phyloP scores from a whole-genome alignment of 2,113 vertebrate species.

The Cryptotis parvus region DNA sequence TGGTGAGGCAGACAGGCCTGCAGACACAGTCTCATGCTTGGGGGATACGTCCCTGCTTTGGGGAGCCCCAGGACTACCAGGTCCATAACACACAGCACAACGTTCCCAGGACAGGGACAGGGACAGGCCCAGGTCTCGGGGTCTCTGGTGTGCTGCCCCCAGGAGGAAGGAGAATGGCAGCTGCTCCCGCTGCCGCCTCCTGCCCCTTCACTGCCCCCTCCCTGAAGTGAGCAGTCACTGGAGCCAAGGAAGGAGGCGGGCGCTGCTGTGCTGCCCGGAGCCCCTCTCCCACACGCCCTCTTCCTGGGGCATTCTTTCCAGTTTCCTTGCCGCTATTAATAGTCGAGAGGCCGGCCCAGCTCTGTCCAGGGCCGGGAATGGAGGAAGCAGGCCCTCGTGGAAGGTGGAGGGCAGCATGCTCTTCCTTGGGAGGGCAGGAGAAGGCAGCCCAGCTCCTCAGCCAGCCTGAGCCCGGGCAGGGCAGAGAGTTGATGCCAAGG shows the following conservation, averaged over 20 bases:
- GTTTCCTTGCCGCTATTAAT: constrained; percentile 90
- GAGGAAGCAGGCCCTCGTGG: constrained; percentile 55
- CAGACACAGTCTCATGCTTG: too few species aligned
- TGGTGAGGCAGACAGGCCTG: neutral
- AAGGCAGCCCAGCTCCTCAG: too few species aligned
- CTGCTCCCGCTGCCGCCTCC: neutral
- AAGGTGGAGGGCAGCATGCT: neutral
- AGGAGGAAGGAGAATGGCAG: neutral
- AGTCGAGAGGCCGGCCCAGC: constrained; percentile 82
- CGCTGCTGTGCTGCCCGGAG: too few species aligned
- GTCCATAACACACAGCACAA: neutral
- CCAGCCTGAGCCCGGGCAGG: too few species aligned
- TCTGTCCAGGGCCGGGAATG: neutral
- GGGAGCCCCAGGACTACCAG: neutral
- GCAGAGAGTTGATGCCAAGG: too few species aligned
- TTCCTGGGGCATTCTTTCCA: constrained; percentile 89
- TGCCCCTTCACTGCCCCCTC: neutral
- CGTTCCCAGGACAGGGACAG: neutral
- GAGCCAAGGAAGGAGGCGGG: constrained; percentile 31
- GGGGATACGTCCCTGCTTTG: too few species aligned
- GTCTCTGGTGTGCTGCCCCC: too few species aligned
- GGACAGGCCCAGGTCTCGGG: neutral
- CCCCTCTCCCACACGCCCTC: constrained; percentile 69
- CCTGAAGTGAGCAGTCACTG: neutral
- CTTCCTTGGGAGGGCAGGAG: too few species aligned